phyloP scores from a whole-genome alignment of 1,140 invertebrate genomes.

The Drosophila truncata region DNA sequence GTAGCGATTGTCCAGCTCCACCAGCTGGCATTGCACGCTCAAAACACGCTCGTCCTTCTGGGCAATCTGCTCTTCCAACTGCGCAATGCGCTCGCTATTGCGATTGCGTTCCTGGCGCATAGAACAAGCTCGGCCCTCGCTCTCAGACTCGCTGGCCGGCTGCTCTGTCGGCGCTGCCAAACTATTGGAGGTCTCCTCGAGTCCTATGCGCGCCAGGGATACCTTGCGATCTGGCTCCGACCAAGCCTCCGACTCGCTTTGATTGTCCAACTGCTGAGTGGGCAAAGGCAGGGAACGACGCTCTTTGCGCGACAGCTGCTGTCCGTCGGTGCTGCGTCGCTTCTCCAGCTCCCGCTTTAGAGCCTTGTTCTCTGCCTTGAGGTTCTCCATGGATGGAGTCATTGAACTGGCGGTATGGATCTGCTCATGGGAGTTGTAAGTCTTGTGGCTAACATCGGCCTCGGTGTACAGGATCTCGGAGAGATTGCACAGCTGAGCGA shows the following conservation, averaged over 20 bases:
- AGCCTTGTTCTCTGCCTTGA: conserved; percentile 85
- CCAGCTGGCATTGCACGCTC: conserved; percentile 83
- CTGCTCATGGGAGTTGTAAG: conserved; percentile 79
- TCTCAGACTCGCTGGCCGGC: conserved; percentile 76
- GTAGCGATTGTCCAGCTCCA: conserved; percentile 81
- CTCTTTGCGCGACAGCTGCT: conserved; percentile 56
- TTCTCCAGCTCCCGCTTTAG: conserved; percentile 85
- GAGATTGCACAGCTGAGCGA: conserved; percentile 85
- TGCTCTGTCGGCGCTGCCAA: conserved; percentile 25
- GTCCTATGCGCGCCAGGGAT: conserved; percentile 91
- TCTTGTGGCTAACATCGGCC: conserved; percentile 58
- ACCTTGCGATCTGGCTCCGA: conserved; percentile 93
- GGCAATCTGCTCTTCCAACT: conserved; percentile 86
- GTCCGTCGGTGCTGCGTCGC: conserved; percentile 50
- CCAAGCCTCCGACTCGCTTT: conserved; percentile 93
- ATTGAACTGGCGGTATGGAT: conserved; percentile 68
- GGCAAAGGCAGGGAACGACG: conserved; percentile 62
- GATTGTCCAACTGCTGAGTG: conserved; percentile 85
- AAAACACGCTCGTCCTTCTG: conserved; percentile 85
- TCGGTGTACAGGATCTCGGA: conserved; percentile 83
- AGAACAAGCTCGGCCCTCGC: conserved; percentile 52
- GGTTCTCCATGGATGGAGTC: conserved; percentile 78
- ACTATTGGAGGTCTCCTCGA: conserved; percentile 84
- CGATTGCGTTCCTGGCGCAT: conserved; percentile 58
- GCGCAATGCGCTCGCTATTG: conserved; percentile 86